Conservation (phyloP, 2,113 vertebrate species). For the Casuarius casuarius region DNA sequence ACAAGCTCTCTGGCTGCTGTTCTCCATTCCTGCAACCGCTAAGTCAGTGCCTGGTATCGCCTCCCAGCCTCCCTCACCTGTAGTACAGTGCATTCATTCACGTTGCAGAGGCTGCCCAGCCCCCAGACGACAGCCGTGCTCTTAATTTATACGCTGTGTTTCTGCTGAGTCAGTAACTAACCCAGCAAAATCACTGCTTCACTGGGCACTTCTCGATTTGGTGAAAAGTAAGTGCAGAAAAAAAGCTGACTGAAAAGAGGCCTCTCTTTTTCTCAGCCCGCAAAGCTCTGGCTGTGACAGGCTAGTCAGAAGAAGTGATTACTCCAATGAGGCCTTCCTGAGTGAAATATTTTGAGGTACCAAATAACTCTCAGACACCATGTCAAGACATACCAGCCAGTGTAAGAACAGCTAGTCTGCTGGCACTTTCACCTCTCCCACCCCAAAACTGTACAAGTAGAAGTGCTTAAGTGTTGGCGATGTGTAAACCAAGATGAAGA, state of each 20-base stretch:
- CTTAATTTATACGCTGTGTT: neutral
- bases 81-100: neutral
- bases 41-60: too few relatives aligned
- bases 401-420: neutral
- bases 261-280: neutral
- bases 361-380: fast-evolving
- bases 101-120: neutral
- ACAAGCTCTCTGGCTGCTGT: fast-evolving
- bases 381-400: neutral
- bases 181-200: neutral
- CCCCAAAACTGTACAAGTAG: neutral
- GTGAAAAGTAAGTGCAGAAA: neutral
- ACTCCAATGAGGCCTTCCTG: neutral
- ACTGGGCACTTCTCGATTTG: neutral
- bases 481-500: neutral
- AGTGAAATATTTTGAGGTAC: neutral
- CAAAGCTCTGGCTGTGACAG: neutral
- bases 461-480: fast-evolving
- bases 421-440: fast-evolving
- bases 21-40: neutral
- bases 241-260: neutral
- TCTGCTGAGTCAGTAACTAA: neutral
- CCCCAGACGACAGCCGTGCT: neutral
- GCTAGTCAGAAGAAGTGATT: neutral
- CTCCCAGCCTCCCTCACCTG: neutral